Evolutionary conservation across 1,140 invertebrate genomes (phyloP).

Genomic region (Dolichoris vasculosae): DNA sequence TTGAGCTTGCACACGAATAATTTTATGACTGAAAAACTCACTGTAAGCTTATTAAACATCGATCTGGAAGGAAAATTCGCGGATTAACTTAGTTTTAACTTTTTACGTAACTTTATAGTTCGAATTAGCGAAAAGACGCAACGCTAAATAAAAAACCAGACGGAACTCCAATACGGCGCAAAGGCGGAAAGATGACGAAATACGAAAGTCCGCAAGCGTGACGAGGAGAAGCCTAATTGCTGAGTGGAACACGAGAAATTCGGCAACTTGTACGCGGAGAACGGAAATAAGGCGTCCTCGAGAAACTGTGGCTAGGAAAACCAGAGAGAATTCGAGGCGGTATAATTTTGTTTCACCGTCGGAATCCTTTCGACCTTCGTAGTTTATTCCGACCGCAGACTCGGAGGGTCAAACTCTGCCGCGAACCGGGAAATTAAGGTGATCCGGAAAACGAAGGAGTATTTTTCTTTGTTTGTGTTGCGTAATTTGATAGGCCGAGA

Average conservation of each 20-base stretch:
- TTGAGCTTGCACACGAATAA: no score
- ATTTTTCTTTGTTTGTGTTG: background rate
- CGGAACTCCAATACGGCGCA: background rate
- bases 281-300: constrained; percentile 41
- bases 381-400: constrained; percentile 39
- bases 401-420: background rate
- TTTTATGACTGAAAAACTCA: no score
- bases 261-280: background rate
- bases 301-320: background rate
- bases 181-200: background rate
- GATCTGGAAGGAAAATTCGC: no score
- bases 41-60: no score
- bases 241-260: constrained; percentile 20
- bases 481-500: background rate
- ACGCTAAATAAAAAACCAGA: background rate
- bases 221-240: constrained; percentile 31
- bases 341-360: constrained; percentile 24
- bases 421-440: constrained; percentile 28
- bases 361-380: constrained; percentile 38
- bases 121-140: no score
- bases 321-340: background rate
- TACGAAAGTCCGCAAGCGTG: background rate
- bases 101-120: no score
- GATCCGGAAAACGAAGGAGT: background rate
- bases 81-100: no score